Conservation (phyloP, 2,113 vertebrate species). For the Entosphenus tridentatus region DNA sequence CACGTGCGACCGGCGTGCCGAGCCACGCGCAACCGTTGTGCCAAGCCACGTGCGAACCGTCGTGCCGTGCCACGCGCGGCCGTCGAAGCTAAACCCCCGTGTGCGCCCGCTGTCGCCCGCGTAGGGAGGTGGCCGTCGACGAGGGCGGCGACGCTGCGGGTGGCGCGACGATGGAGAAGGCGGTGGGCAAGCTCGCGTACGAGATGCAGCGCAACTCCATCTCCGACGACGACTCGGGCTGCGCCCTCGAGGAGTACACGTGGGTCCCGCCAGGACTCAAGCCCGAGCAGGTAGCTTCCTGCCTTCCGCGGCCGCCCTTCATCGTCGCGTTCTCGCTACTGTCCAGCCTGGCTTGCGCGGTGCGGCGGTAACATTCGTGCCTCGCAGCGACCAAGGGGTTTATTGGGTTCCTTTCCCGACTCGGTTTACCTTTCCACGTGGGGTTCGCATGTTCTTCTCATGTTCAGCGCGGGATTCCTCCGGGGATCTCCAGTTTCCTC, state of each 20-base stretch:
- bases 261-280: conserved; percentile 71
- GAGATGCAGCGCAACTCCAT: conserved; percentile 61
- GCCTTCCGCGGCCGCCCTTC: not conserved
- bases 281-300: conserved; percentile 52
- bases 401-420: too few relatives aligned
- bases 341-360: too few relatives aligned
- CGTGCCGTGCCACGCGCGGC: too few relatives aligned
- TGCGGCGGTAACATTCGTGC: too few relatives aligned
- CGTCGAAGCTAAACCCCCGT: not conserved
- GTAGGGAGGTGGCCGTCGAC: conserved; percentile 66
- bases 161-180: conserved; percentile 50
- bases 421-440: too few relatives aligned
- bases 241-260: conserved; percentile 57
- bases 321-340: not conserved
- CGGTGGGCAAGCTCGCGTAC: conserved; percentile 53
- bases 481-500: too few relatives aligned
- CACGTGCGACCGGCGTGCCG: too few relatives aligned
- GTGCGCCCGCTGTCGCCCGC: conserved; percentile 8
- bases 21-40: too few relatives aligned
- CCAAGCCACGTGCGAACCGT: too few relatives aligned
- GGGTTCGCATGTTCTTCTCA: too few relatives aligned
- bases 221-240: conserved; percentile 57
- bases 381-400: too few relatives aligned
- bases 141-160: conserved; percentile 40
- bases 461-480: too few relatives aligned